Conservation (phyloP, 2,888 invertebrate species). For the Lochmaea crataegi region DNA sequence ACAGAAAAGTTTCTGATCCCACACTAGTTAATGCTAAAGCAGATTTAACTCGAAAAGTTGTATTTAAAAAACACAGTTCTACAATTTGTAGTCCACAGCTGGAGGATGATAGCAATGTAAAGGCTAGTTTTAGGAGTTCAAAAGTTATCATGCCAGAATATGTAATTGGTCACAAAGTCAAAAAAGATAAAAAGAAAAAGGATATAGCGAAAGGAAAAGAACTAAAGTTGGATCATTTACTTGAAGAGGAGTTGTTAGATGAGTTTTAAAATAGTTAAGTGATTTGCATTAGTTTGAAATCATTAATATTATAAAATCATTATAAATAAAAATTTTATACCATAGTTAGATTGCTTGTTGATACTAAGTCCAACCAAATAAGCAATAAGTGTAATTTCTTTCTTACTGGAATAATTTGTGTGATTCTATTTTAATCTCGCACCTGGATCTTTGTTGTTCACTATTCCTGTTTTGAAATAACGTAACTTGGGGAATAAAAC, state of each 20-base stretch:
- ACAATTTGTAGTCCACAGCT: background rate
- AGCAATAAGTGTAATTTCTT: no score
- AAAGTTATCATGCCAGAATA: constrained; percentile 87
- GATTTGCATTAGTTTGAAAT: background rate
- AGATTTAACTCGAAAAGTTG: constrained; percentile 55
- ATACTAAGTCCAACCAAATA: no score
- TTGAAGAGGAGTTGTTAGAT: constrained; percentile 62
- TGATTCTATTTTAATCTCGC: no score
- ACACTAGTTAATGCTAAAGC: constrained; percentile 44
- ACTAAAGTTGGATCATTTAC: constrained; percentile 70
- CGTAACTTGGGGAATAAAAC: background rate
- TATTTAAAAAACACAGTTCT: constrained; percentile 54
- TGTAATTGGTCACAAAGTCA: constrained; percentile 76
- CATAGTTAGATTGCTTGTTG: background rate
- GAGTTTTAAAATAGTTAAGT: constrained; percentile 29
- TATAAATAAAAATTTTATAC: background rate
- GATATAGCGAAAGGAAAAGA: constrained; percentile 54
- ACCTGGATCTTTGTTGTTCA: background rate
- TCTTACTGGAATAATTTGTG: no score
- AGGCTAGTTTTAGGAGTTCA: constrained; percentile 72
- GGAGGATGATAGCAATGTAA: constrained; percentile 54
- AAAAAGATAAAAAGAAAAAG: constrained; percentile 64
- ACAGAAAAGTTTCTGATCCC: constrained; percentile 48
- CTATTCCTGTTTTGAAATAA: background rate
- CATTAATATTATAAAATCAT: background rate